Evolutionary conservation across 2,113 vertebrate species (phyloP), one percentile per base, ranked within the genome.

Genomic region (Tupaia tana): DNA sequence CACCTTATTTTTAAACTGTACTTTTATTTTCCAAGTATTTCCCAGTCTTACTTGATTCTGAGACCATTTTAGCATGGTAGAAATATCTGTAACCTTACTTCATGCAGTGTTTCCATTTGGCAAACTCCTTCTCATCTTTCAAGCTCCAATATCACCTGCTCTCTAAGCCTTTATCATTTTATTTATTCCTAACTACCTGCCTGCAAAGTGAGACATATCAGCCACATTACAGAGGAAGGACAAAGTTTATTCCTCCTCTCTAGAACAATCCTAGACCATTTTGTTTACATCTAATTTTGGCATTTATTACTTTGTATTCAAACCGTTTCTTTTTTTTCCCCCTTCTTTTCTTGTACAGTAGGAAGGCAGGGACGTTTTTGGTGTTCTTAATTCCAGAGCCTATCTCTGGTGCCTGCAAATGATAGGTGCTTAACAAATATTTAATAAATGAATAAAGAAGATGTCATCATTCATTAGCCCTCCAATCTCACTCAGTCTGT

Each of bases 51-150:
- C 25, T 89, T 70, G 74, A 86, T 70, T 75, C 69, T 82, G 81
- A 80, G 83, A 78, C 52, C 31, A 66, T 56, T 64, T 90, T 13
- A 10, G 59, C 29, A 83, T 59, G 19, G 24, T n/a, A 80, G 71
- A 31, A 59, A 87, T 25, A 7, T 67, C 67, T 56, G 43, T 89
- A 85, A 91, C 75, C 71, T 93, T 86, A 85, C 56, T 93, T 52
- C 7, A 25, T 54, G n/a, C 0, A 56, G 31, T 1, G 0, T 64
- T 20, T 69, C 69, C 61, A 78, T 4, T 56, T 31, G 31, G 82
- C 25, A 79, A 69, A 29, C 34, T 80, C 31, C 86, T 93, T 89
- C 59, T 96, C 89, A 70, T 73, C 87, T 96, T 96, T 95, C 92
- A 90, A 86, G 84, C n/a, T 93, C 88, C 93, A 85, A 93, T 94